Evolutionary conservation across 2,888 invertebrate genomes (phyloP).

Genomic region (Rotaria socialis): DNA sequence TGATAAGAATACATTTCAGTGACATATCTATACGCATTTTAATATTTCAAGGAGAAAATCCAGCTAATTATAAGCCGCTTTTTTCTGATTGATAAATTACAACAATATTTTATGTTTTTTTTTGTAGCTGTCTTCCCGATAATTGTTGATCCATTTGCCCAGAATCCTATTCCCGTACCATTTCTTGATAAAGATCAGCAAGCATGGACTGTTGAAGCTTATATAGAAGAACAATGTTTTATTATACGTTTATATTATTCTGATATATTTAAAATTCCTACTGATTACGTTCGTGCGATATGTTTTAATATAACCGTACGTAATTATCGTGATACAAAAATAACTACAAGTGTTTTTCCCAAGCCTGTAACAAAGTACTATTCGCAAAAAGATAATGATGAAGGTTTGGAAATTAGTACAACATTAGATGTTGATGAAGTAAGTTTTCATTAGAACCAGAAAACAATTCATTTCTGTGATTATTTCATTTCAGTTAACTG

Average conservation of each 20-base stretch:
- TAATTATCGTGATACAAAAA: constrained; percentile 58
- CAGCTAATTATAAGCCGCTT: no score
- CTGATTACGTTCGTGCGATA: constrained; percentile 44
- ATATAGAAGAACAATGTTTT: constrained; percentile 72
- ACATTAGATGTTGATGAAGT: constrained; percentile 73
- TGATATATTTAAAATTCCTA: constrained; percentile 51
- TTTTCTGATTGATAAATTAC: no score
- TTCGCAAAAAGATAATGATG: constrained; percentile 73
- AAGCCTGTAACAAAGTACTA: constrained; percentile 75
- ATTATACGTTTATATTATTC: constrained; percentile 67
- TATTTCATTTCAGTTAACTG: constrained; percentile 64
- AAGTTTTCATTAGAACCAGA: constrained; percentile 48
- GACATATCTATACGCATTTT: no score
- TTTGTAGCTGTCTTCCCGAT: constrained; percentile 42
- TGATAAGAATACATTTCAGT: no score
- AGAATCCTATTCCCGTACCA: constrained; percentile 55
- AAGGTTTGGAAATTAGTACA: constrained; percentile 76
- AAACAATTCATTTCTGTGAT: not conserved
- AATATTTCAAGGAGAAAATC: no score
- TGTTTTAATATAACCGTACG: constrained; percentile 44
- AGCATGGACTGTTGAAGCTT: constrained; percentile 74
- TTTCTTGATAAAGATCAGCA: constrained; percentile 77
- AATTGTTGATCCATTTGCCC: constrained; percentile 42
- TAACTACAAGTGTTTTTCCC: constrained; percentile 66
- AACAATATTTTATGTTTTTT: not conserved